phyloP scores from a whole-genome alignment of 2,888 invertebrate species.

The Drosophila eohydei region DNA sequence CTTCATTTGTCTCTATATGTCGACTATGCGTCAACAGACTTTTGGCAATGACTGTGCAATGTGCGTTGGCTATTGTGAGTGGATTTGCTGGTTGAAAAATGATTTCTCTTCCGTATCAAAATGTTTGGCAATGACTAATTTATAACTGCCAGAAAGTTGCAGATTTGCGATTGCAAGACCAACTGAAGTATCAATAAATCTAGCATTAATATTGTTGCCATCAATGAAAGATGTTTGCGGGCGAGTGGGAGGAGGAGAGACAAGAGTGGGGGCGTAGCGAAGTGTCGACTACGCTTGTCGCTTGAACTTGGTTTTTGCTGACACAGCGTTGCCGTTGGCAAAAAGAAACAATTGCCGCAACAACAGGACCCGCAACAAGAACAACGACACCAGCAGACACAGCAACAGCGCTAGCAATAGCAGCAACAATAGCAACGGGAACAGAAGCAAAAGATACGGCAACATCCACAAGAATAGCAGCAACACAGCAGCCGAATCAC shows the following conservation, averaged over 20 bases:
- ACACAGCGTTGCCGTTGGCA: conserved; percentile 37
- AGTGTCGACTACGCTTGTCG: conserved; percentile 44
- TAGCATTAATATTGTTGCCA: conserved; percentile 60
- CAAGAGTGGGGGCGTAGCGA: conserved; percentile 6
- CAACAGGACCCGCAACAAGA: conserved; percentile 11
- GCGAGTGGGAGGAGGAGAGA: neutral
- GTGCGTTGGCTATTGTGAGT: conserved; percentile 19
- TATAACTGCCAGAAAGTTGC: conserved; percentile 66
- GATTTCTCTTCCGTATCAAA: conserved; percentile 36
- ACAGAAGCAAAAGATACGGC: conserved; percentile 1
- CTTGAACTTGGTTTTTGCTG: conserved; percentile 52
- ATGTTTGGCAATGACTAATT: conserved; percentile 53
- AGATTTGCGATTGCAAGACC: conserved; percentile 45
- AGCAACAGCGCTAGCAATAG: conserved; percentile 10
- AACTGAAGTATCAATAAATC: conserved; percentile 63
- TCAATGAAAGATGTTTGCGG: conserved; percentile 26
- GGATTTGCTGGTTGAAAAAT: conserved; percentile 56
- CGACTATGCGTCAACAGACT: conserved; percentile 13
- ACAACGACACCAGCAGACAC: neutral
- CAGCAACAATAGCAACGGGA: conserved; percentile 14
- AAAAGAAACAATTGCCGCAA: conserved; percentile 30
- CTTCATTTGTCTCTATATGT: conserved; percentile 32
- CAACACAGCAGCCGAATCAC: conserved; percentile 18
- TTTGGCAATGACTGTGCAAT: conserved; percentile 11
- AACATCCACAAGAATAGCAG: neutral